These are phyloP conservation scores for Drosophila rellima DNA, from an alignment of 2,888 invertebrate genomes.

Conservation along the genomic window DNA sequence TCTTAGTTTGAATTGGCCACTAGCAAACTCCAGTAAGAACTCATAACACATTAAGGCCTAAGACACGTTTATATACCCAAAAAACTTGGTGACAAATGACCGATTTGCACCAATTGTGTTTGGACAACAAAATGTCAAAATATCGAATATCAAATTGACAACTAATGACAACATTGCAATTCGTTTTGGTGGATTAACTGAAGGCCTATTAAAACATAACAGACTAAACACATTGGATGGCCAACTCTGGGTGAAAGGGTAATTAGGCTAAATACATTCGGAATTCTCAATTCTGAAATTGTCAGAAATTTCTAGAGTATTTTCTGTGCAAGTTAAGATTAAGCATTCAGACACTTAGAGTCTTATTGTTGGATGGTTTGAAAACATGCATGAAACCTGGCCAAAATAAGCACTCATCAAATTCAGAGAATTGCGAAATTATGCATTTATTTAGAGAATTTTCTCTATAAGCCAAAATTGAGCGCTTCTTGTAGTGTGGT, in stretches of 20 bases:
- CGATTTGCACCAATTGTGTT: constrained; percentile 32
- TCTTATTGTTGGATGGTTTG: background rate
- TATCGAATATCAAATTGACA: constrained; percentile 31
- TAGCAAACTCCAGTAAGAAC: constrained; percentile 77
- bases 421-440: background rate
- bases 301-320: background rate
- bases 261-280: background rate
- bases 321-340: background rate
- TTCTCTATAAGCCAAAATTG: background rate
- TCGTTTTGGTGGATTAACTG: constrained; percentile 50
- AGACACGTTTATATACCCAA: constrained; percentile 61
- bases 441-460: background rate
- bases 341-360: background rate
- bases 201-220: constrained; percentile 60
- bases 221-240: constrained; percentile 10
- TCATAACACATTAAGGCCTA: constrained; percentile 57
- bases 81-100: constrained; percentile 37
- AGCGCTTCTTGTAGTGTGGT: background rate
- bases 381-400: background rate
- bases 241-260: constrained; percentile 15
- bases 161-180: constrained; percentile 42
- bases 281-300: background rate
- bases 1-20: constrained; percentile 75
- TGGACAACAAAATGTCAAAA: constrained; percentile 18
- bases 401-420: background rate